Conservation (phyloP, 2,888 invertebrate genomes). For the Dioctria rufipes region DNA sequence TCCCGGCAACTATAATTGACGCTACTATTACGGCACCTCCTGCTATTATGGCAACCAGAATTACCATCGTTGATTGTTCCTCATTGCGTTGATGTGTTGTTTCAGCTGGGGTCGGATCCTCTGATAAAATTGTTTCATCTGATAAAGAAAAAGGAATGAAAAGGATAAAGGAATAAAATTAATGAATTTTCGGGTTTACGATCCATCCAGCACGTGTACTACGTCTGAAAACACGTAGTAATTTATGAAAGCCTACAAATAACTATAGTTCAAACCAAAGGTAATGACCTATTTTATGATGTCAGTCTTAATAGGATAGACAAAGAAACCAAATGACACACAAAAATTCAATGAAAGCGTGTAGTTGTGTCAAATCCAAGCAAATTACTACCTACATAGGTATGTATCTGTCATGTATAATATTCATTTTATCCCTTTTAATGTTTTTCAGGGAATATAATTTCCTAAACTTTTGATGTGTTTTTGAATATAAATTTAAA, state of each 20-base stretch:
- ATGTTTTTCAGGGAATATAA: no score
- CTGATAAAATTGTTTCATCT: constrained; percentile 72
- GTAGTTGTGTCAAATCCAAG: no score
- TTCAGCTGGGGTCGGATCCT: constrained; percentile 72
- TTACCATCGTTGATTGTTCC: constrained; percentile 71
- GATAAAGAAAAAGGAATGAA: constrained; percentile 52
- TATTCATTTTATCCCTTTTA: no score
- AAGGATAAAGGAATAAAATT: constrained; percentile 15
- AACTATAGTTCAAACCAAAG: not conserved
- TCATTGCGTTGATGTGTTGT: constrained; percentile 70
- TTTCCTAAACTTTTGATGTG: no score
- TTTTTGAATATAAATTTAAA: not conserved
- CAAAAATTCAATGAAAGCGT: no score
- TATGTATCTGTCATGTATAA: no score
- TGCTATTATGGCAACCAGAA: constrained; percentile 71
- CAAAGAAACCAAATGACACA: not conserved
- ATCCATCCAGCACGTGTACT: constrained; percentile 27
- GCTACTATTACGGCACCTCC: constrained; percentile 71
- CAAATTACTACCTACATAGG: no score
- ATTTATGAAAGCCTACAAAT: constrained; percentile 53
- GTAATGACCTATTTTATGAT: not conserved
- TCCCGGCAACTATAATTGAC: constrained; percentile 72
- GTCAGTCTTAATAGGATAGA: not conserved
- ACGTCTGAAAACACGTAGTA: constrained; percentile 39
- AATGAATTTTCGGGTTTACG: constrained; percentile 47